These are phyloP conservation scores for Pogonomyrmex barbatus DNA, from an alignment of 1,140 invertebrate genomes.

Conservation along the genomic window DNA sequence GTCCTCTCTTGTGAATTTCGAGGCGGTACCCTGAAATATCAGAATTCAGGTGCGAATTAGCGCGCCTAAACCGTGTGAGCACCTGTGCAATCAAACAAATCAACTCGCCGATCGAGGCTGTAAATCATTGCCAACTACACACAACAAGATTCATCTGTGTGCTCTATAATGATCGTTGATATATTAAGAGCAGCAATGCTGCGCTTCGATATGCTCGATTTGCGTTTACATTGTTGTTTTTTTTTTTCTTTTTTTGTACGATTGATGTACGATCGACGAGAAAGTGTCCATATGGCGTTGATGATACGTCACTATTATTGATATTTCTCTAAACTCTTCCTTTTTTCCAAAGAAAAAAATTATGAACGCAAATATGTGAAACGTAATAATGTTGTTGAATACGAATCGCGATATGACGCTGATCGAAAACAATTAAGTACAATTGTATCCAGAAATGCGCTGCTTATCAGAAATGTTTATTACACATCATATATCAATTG, in stretches of 20 bases:
- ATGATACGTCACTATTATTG: background rate
- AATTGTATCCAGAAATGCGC: background rate
- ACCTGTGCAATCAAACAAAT: constrained; percentile 48
- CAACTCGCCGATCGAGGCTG: background rate
- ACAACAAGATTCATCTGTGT: background rate
- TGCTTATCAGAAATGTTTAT: constrained; percentile 25
- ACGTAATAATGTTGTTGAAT: background rate
- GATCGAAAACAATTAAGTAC: background rate
- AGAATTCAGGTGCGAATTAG: background rate
- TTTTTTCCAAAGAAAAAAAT: background rate
- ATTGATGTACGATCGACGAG: background rate
- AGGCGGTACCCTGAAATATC: constrained; percentile 70
- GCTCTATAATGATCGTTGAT: background rate
- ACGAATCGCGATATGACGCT: background rate
- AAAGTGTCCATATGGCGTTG: background rate
- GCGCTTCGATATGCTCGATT: background rate
- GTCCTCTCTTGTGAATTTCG: constrained; percentile 80
- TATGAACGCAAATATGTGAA: background rate
- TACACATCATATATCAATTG: constrained; percentile 4
- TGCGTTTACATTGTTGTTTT: background rate
- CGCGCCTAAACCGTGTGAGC: background rate
- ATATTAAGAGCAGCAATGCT: background rate
- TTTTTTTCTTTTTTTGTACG: background rate
- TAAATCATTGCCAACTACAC: background rate
- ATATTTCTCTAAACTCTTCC: background rate